Conservation (phyloP, 2,888 invertebrate genomes). For the Anodontia alba region DNA sequence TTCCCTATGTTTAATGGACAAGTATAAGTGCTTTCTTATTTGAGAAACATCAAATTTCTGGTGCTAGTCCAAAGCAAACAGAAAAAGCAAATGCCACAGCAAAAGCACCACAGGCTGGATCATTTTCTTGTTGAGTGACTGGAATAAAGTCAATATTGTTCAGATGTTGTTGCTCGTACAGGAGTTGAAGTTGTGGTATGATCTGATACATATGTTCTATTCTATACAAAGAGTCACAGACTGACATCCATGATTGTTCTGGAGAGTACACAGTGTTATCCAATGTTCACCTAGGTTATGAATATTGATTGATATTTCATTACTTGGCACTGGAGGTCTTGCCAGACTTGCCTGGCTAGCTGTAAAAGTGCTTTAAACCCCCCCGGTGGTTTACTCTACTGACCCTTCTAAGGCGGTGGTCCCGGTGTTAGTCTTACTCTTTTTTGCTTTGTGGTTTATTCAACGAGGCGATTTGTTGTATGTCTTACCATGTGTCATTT, state of each 20-base stretch:
- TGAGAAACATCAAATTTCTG: neutral
- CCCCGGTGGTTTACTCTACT: no score
- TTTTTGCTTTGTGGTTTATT: no score
- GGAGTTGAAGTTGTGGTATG: neutral
- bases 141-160: conserved; percentile 5
- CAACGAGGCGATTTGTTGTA: no score
- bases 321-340: neutral
- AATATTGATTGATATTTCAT: no score
- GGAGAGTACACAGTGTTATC: conserved; percentile 1
- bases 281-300: neutral
- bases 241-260: neutral
- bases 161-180: neutral
- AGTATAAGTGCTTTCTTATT: conserved; percentile 10
- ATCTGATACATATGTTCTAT: neutral
- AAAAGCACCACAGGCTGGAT: conserved; percentile 25
- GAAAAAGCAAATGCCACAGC: conserved; percentile 24
- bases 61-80: conserved; percentile 1
- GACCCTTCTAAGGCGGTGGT: no score
- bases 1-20: neutral
- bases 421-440: no score
- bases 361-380: no score
- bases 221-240: conserved; percentile 10
- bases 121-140: conserved; percentile 15
- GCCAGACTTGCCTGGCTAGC: no score
- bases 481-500: no score